Conservation (phyloP, 2,888 invertebrate genomes). For the Lacanobia oleracea region DNA sequence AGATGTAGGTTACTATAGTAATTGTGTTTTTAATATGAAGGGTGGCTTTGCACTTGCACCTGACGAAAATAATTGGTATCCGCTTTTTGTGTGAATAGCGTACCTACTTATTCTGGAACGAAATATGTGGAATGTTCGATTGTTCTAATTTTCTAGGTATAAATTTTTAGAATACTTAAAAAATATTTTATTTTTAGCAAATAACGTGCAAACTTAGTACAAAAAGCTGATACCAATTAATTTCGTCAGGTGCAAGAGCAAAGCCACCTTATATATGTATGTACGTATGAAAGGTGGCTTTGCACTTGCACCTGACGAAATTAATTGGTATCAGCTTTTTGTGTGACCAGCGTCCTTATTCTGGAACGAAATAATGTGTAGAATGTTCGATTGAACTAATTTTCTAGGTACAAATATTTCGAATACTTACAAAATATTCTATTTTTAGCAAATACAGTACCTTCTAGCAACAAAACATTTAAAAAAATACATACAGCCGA, state of each 20-base stretch:
- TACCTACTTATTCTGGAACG: background rate
- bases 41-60: background rate
- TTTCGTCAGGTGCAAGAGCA: too few species aligned
- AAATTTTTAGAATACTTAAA: background rate
- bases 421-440: background rate
- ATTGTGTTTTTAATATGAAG: background rate
- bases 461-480: background rate
- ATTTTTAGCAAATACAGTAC: too few species aligned
- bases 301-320: constrained; percentile 1
- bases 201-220: too few species aligned
- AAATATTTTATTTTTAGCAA: background rate
- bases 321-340: constrained; percentile 2
- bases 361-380: background rate
- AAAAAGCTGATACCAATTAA: too few species aligned
- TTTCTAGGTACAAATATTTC: background rate
- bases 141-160: background rate
- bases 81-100: background rate
- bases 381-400: background rate
- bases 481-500: too few species aligned
- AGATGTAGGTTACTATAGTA: background rate
- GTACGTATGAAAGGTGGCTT: background rate
- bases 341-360: background rate
- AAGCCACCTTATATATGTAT: too few species aligned
- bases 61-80: constrained; percentile 7
- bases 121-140: background rate